These are phyloP conservation scores for Syngnathus acus DNA, from an alignment of 2,797 vertebrate species.

Conservation along the genomic window DNA sequence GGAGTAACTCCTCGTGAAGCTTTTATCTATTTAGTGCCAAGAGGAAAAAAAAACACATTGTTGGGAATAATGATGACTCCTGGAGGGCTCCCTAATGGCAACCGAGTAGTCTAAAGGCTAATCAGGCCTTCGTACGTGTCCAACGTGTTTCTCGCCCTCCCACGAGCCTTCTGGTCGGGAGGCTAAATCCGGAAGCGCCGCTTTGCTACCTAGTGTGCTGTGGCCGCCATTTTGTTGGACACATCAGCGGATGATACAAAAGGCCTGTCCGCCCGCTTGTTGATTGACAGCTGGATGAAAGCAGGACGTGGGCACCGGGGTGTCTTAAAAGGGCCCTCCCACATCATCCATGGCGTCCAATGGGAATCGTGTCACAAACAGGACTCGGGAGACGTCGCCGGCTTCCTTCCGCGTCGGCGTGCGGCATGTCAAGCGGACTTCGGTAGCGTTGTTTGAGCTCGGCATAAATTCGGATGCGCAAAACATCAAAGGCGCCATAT, in stretches of 20 bases:
- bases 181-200: conserved; percentile 26
- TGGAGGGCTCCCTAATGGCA: conserved; percentile 55
- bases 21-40: conserved; percentile 50
- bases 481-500: conserved; percentile 70
- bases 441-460: conserved; percentile 68
- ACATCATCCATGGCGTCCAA: conserved; percentile 45
- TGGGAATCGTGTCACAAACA: conserved; percentile 69
- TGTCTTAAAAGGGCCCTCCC: conserved; percentile 55
- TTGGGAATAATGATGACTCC: conserved; percentile 55
- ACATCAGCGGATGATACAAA: neutral
- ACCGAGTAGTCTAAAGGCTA: conserved; percentile 33
- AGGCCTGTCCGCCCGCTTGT: neutral
- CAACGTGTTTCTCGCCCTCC: conserved; percentile 59
- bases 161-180: conserved; percentile 61
- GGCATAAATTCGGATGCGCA: conserved; percentile 71
- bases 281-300: conserved; percentile 28
- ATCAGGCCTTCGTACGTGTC: conserved; percentile 36
- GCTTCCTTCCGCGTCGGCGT: neutral
- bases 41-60: conserved; percentile 38
- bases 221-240: neutral
- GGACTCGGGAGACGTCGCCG: conserved; percentile 64
- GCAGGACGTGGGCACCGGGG: conserved; percentile 50
- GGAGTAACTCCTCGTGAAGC: conserved; percentile 41
- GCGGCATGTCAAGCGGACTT: conserved; percentile 25
- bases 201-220: neutral